Conservation (phyloP, 2,797 vertebrate species). For the Apogon talboti region DNA sequence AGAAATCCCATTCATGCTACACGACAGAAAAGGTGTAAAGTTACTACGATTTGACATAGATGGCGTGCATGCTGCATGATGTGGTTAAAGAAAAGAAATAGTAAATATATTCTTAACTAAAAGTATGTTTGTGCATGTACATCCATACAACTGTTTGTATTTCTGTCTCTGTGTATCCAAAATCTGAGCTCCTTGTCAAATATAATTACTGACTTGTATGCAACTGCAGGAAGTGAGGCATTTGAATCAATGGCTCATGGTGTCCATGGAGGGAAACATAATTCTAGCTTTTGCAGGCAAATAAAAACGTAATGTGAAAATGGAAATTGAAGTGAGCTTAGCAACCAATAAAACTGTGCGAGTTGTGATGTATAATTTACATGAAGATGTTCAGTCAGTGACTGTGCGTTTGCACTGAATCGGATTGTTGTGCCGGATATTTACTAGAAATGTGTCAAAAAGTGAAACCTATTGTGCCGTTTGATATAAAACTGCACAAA, state of each 20-base stretch:
- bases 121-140: slow-evolving; percentile 8
- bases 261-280: slow-evolving; percentile 19
- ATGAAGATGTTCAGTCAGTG: slow-evolving; percentile 4
- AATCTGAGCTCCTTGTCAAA: slow-evolving; percentile 61
- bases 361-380: slow-evolving; percentile 6
- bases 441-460: slow-evolving; percentile 9
- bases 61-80: background rate
- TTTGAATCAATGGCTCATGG: slow-evolving; percentile 40
- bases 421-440: background rate
- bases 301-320: slow-evolving; percentile 49
- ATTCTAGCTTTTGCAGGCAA: slow-evolving; percentile 42
- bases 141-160: slow-evolving; percentile 36
- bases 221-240: slow-evolving; percentile 36
- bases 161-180: slow-evolving; percentile 28
- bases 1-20: background rate
- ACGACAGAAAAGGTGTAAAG: background rate
- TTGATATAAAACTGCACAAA: slow-evolving; percentile 39
- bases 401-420: slow-evolving; percentile 10
- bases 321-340: slow-evolving; percentile 20
- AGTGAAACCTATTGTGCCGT: background rate
- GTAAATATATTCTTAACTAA: background rate
- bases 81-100: background rate
- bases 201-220: slow-evolving; percentile 45
- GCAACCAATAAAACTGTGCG: slow-evolving; percentile 11
- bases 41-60: background rate